phyloP scores from a whole-genome alignment of 2,113 vertebrate species.

The Tympanuchus pallidicinctus region DNA sequence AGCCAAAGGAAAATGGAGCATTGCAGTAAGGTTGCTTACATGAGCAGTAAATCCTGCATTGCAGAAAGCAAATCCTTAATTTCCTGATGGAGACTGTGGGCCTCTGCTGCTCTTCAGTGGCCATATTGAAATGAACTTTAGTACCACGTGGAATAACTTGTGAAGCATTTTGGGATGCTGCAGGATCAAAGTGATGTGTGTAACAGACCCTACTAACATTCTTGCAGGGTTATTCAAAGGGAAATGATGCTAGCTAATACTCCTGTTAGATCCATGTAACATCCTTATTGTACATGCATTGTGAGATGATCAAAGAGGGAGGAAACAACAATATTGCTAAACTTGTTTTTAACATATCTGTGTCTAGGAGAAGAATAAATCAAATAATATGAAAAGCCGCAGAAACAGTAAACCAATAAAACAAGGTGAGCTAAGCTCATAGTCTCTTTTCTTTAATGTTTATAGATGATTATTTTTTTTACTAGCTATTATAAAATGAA shows the following conservation, averaged over 20 bases:
- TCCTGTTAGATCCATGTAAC: constrained; percentile 43
- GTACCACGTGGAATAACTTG: background rate
- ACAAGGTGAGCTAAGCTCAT: constrained; percentile 80
- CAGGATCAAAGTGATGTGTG: background rate
- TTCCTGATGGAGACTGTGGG: background rate
- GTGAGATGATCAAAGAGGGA: constrained; percentile 55
- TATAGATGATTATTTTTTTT: constrained; percentile 24
- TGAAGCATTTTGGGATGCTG: background rate
- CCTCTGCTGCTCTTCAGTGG: background rate
- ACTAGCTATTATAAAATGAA: constrained; percentile 43
- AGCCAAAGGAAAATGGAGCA: background rate
- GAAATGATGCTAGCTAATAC: background rate
- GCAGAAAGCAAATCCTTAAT: constrained; percentile 6
- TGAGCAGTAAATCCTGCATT: background rate
- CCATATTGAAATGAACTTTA: background rate
- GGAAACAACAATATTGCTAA: constrained; percentile 50
- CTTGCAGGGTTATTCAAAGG: background rate
- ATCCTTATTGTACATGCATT: constrained; percentile 38
- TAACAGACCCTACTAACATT: background rate
- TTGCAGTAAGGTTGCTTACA: background rate
- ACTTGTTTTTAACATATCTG: constrained; percentile 70
- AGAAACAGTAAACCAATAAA: constrained; percentile 87
- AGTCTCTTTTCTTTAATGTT: constrained; percentile 58
- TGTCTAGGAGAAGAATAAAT: constrained; percentile 86
- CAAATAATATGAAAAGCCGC: constrained; percentile 85